Base-by-base conservation (phyloP, 2,888 invertebrate genomes). In the Patella caerulea region DNA sequence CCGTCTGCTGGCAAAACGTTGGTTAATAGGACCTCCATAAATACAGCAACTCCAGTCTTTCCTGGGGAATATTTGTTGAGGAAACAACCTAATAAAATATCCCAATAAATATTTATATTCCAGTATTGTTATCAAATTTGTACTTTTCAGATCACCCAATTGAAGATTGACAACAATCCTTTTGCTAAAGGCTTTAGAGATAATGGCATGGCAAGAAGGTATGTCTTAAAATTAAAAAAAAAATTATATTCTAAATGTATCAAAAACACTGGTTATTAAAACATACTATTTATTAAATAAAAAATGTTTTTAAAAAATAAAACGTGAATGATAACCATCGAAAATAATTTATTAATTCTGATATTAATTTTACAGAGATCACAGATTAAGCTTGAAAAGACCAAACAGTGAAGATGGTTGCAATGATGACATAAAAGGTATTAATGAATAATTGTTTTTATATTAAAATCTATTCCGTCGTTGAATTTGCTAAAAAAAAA, bases 201-300 rank as follows among this genome's bases (percentile, higher is more conserved):
- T 79, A 92, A 98, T 72, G 99, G 99, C 14, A 89, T 89, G 89
- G 89, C 89, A n/a, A 81, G 90, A 75, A 87, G 89, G 88, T 88
- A 82, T 78, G 83, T 82, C 73, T 77, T 81, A 15, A n/a, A 69
- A 17, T 19, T 9, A 7, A 45, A 45, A 45, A 45, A 45, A 45
- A 45, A 5, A 1, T 9, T 1, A 45, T 9, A 9, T 45, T 9
- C 45, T 45, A 45, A 45, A 45, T 45, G 7, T 45, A 7, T 45
- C 45, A 7, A 45, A 45, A 45, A 45, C 7, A 45, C 1, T 45
- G 9, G 45, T 45, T 45, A 7, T 45, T 1, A 45, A 45, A 45
- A 45, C 45, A 45, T 9, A 9, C 1, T 0, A 45, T 45, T 45
- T 9, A 45, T 9, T 1, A 9, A 7, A 45, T 9, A 45, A 9